Conservation (phyloP, 1,140 invertebrate species). For the Drosophila subobscura region DNA sequence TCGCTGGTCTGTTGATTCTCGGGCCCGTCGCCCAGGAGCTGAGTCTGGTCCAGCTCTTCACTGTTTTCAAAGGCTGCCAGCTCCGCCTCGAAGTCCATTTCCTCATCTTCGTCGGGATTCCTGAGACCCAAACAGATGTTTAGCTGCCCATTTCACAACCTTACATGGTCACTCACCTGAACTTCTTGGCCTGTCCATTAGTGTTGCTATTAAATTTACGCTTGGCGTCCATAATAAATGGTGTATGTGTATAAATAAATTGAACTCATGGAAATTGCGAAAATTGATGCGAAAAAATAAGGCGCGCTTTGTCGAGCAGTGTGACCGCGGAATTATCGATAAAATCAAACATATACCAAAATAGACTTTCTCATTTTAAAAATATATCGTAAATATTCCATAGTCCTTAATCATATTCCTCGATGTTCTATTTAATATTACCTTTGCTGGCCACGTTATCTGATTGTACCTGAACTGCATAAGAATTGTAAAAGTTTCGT, state of each 20-base stretch:
- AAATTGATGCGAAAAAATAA: conserved; percentile 37
- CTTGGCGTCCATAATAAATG: conserved; percentile 56
- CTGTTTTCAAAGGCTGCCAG: conserved; percentile 85
- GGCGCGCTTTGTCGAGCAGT: conserved; percentile 36
- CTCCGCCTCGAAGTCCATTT: conserved; percentile 87
- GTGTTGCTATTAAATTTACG: conserved; percentile 54
- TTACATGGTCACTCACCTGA: conserved; percentile 39
- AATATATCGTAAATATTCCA: background rate
- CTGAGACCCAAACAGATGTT: conserved; percentile 15
- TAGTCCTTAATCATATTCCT: too few species aligned
- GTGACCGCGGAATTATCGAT: background rate
- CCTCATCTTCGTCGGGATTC: conserved; percentile 84
- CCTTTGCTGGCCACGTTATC: too few species aligned
- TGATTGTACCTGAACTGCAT: too few species aligned
- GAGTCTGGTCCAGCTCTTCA: conserved; percentile 84
- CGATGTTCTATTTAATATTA: too few species aligned
- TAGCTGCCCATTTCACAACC: background rate
- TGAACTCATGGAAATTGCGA: conserved; percentile 12
- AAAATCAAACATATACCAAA: background rate
- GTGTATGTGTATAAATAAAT: background rate
- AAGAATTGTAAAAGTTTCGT: too few species aligned
- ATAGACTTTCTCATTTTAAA: too few species aligned
- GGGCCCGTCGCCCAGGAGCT: conserved; percentile 86
- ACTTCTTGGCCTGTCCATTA: conserved; percentile 59
- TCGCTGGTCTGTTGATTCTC: conserved; percentile 87